Evolutionary conservation across 2,113 vertebrate species (phyloP), one percentile per base, ranked within the genome.

Genomic region (Apodemus sylvaticus): DNA sequence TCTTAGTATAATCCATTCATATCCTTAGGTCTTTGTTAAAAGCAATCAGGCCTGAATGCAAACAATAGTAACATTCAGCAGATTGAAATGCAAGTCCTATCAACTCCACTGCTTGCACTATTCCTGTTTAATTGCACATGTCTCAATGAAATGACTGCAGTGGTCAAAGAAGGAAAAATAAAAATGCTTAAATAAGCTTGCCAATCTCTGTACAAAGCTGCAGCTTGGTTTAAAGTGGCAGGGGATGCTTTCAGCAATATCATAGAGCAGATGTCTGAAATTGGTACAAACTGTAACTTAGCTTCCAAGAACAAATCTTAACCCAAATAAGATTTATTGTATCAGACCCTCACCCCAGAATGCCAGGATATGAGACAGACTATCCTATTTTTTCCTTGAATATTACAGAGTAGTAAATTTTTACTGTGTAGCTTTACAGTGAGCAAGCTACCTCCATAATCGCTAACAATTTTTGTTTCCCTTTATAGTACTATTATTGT

Each of bases 101-200:
- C 93, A 70, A 24, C 74, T 87, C 71, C 45, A 74, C 60, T 86
- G 76, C 48, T 19, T 90, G 83, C 60, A 73, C 83, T 73, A 58
- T 96, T 97, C 85, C 64, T 51, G 51, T 91, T 96, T 97, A 96
- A 97, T 94, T 95, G 91, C 88, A 86, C 45, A 45, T 93, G 76
- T 68, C 95, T 77, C 66, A 92, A 87, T 62, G 77, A 96, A 96
- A 96, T 87, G 91, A 91, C 66, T 91, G 90, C 51, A 88, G 88
- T 88, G 95, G 97, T 97, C 90, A 92, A 96, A 96, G 92, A 95
- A 88, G 92, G 85, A 88, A 97, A 96, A 90, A 88, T 97, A 95
- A 96, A 97, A 95, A 96, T 92, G 93, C 93, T 95, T 94, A 93
- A 89, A 96, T 96, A 96, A 96, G 96, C 66, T 96, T 31, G 92